Evolutionary conservation across 2,888 invertebrate genomes (phyloP).

Genomic region (Anthophora plumipes): DNA sequence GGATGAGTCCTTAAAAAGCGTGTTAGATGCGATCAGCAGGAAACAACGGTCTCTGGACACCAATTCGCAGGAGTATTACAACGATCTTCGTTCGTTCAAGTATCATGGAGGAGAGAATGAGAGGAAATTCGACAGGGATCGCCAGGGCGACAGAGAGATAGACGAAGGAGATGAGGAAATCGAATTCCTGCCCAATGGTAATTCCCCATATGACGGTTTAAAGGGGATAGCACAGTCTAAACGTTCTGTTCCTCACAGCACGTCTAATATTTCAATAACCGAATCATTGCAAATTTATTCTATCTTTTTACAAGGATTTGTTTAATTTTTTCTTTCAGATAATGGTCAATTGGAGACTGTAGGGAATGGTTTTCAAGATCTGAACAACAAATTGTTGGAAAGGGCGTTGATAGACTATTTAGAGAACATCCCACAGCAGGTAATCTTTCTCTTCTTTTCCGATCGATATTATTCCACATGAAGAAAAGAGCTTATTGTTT

Average conservation of each 20-base stretch:
- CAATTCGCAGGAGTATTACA: constrained; percentile 76
- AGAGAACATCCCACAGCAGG: constrained; percentile 73
- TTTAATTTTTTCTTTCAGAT: constrained; percentile 63
- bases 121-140: constrained; percentile 71
- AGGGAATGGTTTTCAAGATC: constrained; percentile 83
- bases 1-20: constrained; percentile 84
- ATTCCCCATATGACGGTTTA: neutral
- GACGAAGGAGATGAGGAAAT: constrained; percentile 72
- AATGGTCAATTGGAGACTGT: constrained; percentile 84
- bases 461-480: too few species aligned
- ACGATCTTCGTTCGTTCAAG: constrained; percentile 76
- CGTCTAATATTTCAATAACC: neutral
- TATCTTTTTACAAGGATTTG: neutral
- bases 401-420: constrained; percentile 77
- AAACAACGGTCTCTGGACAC: constrained; percentile 83
- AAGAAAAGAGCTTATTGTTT: neutral
- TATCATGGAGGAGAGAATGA: constrained; percentile 73
- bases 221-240: neutral
- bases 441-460: constrained; percentile 36
- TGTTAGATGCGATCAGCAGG: constrained; percentile 84
- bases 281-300: neutral
- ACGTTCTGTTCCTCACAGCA: neutral
- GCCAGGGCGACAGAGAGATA: constrained; percentile 65
- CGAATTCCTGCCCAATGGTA: constrained; percentile 77
- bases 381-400: constrained; percentile 76